These are phyloP conservation scores for Ectobius pallidus DNA, from an alignment of 2,888 invertebrate species.

Conservation along the genomic window DNA sequence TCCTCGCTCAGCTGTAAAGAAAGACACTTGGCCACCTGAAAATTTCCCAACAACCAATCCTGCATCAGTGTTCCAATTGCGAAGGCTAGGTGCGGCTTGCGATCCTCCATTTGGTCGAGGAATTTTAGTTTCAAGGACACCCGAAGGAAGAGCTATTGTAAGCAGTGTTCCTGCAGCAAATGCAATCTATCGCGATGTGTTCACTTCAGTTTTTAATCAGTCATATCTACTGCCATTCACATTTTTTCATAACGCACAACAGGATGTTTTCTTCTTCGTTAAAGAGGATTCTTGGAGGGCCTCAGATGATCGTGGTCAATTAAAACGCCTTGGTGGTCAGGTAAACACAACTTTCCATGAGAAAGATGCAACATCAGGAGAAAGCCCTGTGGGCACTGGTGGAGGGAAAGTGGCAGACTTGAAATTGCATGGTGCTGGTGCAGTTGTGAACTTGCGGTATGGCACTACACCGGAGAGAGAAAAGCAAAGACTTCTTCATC, in stretches of 20 bases:
- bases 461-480: slow-evolving; percentile 92
- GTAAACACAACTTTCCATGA: slow-evolving; percentile 93
- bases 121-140: slow-evolving; percentile 81
- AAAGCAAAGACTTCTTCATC: slow-evolving; percentile 85
- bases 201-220: slow-evolving; percentile 90
- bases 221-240: slow-evolving; percentile 87
- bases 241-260: slow-evolving; percentile 85
- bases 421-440: slow-evolving; percentile 88
- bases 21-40: slow-evolving; percentile 66
- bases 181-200: slow-evolving; percentile 88
- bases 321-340: slow-evolving; percentile 88
- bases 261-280: slow-evolving; percentile 92
- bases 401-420: slow-evolving; percentile 67
- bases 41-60: slow-evolving; percentile 75
- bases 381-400: slow-evolving; percentile 45
- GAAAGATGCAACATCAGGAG: slow-evolving; percentile 64
- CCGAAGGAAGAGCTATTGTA: slow-evolving; percentile 79
- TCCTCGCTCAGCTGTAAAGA: slow-evolving; percentile 79
- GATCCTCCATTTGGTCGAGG: slow-evolving; percentile 85
- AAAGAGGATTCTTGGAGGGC: slow-evolving; percentile 92
- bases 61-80: slow-evolving; percentile 44
- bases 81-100: slow-evolving; percentile 69
- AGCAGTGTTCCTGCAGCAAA: slow-evolving; percentile 85
- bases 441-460: slow-evolving; percentile 91
- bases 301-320: slow-evolving; percentile 84